Evolutionary conservation across 2,113 vertebrate species (phyloP), one percentile per base, ranked within the genome.

Genomic region (Anser brachyrhynchus): DNA sequence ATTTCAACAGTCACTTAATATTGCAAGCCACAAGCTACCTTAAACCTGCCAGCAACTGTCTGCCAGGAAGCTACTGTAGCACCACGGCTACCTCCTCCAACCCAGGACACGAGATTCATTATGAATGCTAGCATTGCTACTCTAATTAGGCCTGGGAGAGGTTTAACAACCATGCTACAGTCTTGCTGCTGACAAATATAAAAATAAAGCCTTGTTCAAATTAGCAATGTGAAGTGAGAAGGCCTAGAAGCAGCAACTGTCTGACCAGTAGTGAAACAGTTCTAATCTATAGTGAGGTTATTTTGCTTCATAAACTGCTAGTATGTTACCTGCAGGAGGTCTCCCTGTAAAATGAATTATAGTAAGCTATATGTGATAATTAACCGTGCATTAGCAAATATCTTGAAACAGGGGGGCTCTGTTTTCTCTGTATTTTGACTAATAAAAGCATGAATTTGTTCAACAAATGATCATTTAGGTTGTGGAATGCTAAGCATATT

Each of bases 131-230:
- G 97, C 98, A 98, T 98, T 99, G 98, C 98, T 98, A 92, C 96
- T 97, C 98, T 99, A 99, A 99, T 99, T 99, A 98, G 98, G 98
- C 98, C 98, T 98, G 97, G 97, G 98, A 98, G 98, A 99, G 98
- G 98, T 98, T 98, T 98, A 98, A 99, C 98, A 98, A 98, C 98
- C 98, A 97, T 93, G 97, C 98, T 98, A 99, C 99, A 99, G 98
- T 99, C 98, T 98, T 97, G 98, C 98, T 97, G 96, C 98, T 98
- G 98, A 98, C 98, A 98, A 98, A 98, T 98, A 98, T 98, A 98
- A 99, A 98, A 99, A 99, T 99, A 99, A 99, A 98, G 98, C 98
- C 99, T 99, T 99, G 99, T 99, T 99, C 98, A 98, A 98, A 99
- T 98, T 98, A 98, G 98, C 98, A 98, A 98, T 96, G 98, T 98